These are phyloP conservation scores for Eupithecia vulgata DNA, from an alignment of 2,888 invertebrate species.

Conservation along the genomic window DNA sequence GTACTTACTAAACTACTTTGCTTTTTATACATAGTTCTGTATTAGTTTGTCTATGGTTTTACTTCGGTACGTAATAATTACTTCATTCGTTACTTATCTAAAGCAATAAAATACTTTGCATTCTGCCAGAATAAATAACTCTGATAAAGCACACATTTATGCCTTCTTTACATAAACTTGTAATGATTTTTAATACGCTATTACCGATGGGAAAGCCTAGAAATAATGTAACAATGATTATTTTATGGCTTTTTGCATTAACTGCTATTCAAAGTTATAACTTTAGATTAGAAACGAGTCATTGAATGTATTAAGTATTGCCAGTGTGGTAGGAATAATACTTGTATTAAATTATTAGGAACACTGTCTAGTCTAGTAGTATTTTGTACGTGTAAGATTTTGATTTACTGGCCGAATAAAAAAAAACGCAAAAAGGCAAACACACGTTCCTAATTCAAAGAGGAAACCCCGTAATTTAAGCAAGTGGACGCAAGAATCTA, in stretches of 20 bases:
- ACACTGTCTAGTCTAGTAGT: too few species aligned
- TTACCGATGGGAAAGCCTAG: slow-evolving; percentile 13
- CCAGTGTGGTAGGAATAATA: too few species aligned
- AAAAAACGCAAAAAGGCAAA: background rate
- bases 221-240: slow-evolving; percentile 16
- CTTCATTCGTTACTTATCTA: background rate
- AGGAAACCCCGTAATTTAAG: slow-evolving; percentile 25
- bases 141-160: slow-evolving; percentile 5
- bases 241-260: slow-evolving; percentile 13
- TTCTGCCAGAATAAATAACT: slow-evolving; percentile 7
- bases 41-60: too few species aligned
- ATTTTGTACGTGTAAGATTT: background rate
- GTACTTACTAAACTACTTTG: too few species aligned
- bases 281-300: background rate
- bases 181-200: slow-evolving; percentile 11
- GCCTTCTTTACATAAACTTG: slow-evolving; percentile 11
- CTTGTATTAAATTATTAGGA: background rate
- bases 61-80: background rate
- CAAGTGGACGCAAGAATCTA: slow-evolving; percentile 23
- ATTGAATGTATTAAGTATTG: background rate
- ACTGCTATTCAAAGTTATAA: slow-evolving; percentile 8
- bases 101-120: background rate
- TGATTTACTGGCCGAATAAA: background rate
- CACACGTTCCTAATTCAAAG: slow-evolving; percentile 24
- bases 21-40: too few species aligned